Percentiles rank a stretch among this genome's conserved stretches.
Evolutionary conservation across 2,888 invertebrate genomes (phyloP).

Genomic region (Melolontha melolontha): DNA sequence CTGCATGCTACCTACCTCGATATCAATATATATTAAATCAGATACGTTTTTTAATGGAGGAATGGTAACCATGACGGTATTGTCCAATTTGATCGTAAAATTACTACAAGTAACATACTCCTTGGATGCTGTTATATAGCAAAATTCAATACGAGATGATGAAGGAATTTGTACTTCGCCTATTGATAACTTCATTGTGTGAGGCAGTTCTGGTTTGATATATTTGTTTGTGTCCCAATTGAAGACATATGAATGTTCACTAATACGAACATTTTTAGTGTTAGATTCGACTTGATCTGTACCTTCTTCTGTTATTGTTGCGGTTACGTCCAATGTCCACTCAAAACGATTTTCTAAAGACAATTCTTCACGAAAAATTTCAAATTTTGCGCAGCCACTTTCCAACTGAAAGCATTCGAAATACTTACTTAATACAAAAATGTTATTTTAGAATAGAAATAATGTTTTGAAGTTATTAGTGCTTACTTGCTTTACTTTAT

Average conservation of each 20-base stretch:
- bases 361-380: slow-evolving; percentile 54
- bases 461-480: neutral
- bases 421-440: neutral
- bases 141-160: too few species aligned
- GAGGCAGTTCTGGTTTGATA: too few species aligned
- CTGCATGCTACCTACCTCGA: too few species aligned
- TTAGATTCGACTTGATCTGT: slow-evolving; percentile 74
- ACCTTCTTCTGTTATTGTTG: slow-evolving; percentile 70
- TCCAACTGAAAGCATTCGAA: slow-evolving; percentile 53
- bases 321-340: slow-evolving; percentile 53
- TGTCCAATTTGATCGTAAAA: too few species aligned
- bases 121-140: too few species aligned
- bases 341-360: slow-evolving; percentile 4
- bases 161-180: too few species aligned
- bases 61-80: too few species aligned
- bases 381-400: slow-evolving; percentile 56
- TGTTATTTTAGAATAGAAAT: neutral
- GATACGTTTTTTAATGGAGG: too few species aligned
- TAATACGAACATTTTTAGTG: slow-evolving; percentile 71
- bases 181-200: too few species aligned
- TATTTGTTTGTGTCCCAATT: slow-evolving; percentile 64
- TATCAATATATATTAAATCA: too few species aligned
- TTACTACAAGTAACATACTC: too few species aligned
- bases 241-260: slow-evolving; percentile 69
- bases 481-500: slow-evolving; percentile 56